phyloP scores from a whole-genome alignment of 2,113 vertebrate species.

The Otis tarda region DNA sequence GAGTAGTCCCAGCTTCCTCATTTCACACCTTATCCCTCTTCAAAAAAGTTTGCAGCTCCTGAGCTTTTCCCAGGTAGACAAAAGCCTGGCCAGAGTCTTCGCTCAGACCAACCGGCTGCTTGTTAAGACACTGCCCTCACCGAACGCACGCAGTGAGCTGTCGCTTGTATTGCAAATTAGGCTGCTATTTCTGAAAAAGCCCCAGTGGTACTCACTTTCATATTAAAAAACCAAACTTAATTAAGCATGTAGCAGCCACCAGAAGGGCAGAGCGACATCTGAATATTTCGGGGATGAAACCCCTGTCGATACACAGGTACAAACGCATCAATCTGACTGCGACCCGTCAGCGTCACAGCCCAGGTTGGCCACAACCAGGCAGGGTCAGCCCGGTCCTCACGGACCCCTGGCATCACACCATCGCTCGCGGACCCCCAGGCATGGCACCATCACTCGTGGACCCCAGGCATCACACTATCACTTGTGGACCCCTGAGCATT shows the following conservation, averaged over 20 bases:
- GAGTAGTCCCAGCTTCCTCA: neutral
- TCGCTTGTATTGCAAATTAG: neutral
- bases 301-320: neutral
- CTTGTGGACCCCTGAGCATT: no score
- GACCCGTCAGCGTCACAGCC: neutral
- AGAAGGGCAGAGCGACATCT: neutral
- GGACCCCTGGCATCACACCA: no score
- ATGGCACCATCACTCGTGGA: no score
- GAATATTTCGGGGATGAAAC: neutral
- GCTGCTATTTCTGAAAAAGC: accelerated
- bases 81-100: neutral
- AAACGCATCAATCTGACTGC: accelerated
- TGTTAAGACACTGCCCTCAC: neutral
- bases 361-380: neutral
- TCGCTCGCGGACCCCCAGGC: neutral
- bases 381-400: neutral
- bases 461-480: no score
- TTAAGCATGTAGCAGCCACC: neutral
- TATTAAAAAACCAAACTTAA: neutral
- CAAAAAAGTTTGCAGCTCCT: neutral
- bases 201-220: neutral
- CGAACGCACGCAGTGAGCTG: neutral
- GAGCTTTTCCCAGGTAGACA: neutral
- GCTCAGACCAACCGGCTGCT: neutral
- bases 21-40: neutral